A percentile compares a stretch with the other conserved stretches of the same genome.
Evolutionary conservation across 2,888 invertebrate species (phyloP).

Genomic region (Andrena bucephala): DNA sequence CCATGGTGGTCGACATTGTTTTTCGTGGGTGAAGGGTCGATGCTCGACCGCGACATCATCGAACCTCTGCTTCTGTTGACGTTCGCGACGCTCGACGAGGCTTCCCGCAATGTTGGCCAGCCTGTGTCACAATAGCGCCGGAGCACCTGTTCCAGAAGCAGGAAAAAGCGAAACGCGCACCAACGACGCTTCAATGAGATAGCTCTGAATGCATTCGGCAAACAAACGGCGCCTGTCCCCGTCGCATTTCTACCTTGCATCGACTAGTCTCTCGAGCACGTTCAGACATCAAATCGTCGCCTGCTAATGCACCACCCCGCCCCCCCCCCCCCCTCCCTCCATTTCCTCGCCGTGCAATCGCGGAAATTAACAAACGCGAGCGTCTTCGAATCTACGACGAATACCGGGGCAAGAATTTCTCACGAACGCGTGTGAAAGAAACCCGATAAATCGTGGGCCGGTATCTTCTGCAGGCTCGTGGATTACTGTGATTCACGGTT

Average conservation of each 20-base stretch:
- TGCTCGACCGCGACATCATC: constrained; percentile 1
- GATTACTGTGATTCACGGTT: constrained; percentile 2
- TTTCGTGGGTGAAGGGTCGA: constrained; percentile 4
- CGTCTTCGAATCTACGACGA: background rate
- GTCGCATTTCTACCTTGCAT: background rate
- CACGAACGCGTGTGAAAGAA: background rate
- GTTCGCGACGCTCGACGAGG: constrained; percentile 15
- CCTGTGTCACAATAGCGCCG: constrained; percentile 28
- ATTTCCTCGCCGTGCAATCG: background rate
- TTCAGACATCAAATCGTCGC: constrained; percentile 7
- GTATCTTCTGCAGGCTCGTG: background rate
- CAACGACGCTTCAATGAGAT: constrained; percentile 9
- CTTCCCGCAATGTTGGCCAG: constrained; percentile 37
- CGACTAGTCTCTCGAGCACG: background rate
- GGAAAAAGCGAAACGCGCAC: background rate
- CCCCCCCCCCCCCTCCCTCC: too few relatives aligned
- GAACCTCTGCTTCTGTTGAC: constrained; percentile 32
- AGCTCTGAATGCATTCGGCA: constrained; percentile 4
- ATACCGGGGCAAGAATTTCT: background rate
- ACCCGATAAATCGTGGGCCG: background rate
- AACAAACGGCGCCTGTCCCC: constrained; percentile 17
- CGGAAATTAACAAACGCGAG: constrained; percentile 6
- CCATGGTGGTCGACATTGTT: background rate
- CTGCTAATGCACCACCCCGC: background rate
- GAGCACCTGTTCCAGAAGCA: constrained; percentile 37